Conservation (phyloP, 2,888 invertebrate genomes). For the Baccha elongata region DNA sequence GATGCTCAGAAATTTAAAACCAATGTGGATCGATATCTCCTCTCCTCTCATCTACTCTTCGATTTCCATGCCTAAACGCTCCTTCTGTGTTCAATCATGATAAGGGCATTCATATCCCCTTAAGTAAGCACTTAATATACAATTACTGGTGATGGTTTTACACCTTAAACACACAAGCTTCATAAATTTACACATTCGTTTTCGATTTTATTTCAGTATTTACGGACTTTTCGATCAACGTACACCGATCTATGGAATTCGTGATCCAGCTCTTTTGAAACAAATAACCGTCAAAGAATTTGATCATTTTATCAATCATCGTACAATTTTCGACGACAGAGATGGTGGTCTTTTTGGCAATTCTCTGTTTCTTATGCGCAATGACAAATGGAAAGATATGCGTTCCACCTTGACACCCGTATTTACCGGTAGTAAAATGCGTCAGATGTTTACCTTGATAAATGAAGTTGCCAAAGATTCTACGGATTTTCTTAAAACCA, state of each 20-base stretch:
- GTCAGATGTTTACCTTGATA: slow-evolving; percentile 81
- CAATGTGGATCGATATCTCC: no score
- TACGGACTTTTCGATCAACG: slow-evolving; percentile 82
- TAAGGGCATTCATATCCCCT: no score
- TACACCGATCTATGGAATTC: slow-evolving; percentile 81
- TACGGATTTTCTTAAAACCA: slow-evolving; percentile 73
- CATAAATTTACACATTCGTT: neutral
- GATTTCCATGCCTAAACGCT: no score
- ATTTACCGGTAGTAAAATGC: slow-evolving; percentile 83
- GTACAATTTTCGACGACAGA: slow-evolving; percentile 78
- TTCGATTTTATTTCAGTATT: slow-evolving; percentile 80
- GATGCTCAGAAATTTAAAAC: no score
- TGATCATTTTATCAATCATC: slow-evolving; percentile 84
- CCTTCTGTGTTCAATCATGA: no score
- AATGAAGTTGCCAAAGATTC: slow-evolving; percentile 76
- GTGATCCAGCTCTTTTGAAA: slow-evolving; percentile 84
- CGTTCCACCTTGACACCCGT: slow-evolving; percentile 81
- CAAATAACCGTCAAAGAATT: slow-evolving; percentile 84
- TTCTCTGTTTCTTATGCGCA: slow-evolving; percentile 82
- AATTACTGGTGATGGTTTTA: no score
- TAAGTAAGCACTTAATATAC: no score
- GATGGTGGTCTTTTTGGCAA: slow-evolving; percentile 83
- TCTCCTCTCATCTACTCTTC: no score
- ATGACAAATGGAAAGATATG: slow-evolving; percentile 81
- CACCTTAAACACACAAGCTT: neutral